These are phyloP conservation scores for Syndactyla subalaris DNA, from an alignment of 2,797 vertebrate species.

Conservation along the genomic window DNA sequence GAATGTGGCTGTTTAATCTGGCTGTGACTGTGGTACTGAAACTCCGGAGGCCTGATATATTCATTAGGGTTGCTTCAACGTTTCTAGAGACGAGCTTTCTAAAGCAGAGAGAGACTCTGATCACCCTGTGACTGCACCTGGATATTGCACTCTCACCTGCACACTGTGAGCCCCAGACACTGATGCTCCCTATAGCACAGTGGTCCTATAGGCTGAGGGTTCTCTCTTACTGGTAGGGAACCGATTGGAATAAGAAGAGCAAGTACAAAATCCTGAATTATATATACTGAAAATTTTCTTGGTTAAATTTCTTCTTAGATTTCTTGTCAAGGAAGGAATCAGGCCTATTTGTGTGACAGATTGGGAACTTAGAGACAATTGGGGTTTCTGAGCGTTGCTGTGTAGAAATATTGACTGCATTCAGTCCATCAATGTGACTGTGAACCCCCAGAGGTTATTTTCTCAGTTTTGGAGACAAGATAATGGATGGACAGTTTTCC, in stretches of 20 bases:
- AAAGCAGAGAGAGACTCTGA: background rate
- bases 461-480: background rate
- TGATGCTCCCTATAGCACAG: background rate
- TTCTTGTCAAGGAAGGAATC: background rate
- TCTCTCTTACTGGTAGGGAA: background rate
- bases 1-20: background rate
- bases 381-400: background rate
- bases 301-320: background rate
- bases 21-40: background rate
- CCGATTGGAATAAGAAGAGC: background rate
- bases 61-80: background rate
- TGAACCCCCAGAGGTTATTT: background rate
- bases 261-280: background rate
- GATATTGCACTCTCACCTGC: background rate
- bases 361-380: background rate
- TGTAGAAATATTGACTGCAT: background rate
- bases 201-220: background rate
- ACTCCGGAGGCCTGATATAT: background rate
- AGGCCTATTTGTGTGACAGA: background rate
- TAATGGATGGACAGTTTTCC: background rate
- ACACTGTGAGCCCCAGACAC: background rate
- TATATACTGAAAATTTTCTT: background rate
- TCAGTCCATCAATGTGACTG: fast-evolving
- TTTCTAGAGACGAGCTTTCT: background rate
- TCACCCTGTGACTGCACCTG: fast-evolving